phyloP scores from a whole-genome alignment of 2,113 vertebrate species.

The Micronisus gabar region DNA sequence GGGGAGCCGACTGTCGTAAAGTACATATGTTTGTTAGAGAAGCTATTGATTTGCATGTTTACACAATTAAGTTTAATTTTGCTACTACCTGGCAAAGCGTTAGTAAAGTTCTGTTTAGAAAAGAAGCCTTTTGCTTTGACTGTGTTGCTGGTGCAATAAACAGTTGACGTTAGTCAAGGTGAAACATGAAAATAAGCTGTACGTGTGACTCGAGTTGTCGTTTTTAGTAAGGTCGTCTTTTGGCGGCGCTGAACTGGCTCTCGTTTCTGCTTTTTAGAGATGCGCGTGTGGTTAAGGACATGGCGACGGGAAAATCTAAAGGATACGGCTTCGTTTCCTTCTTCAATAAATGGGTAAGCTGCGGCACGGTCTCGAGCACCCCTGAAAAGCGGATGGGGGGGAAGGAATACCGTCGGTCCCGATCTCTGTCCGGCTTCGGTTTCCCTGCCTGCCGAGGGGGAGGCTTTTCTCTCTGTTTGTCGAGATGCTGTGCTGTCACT shows the following conservation, averaged over 20 bases:
- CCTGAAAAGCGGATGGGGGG: too few species aligned
- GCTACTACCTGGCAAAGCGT: slow-evolving; percentile 36
- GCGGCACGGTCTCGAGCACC: accelerated
- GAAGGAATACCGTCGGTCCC: neutral
- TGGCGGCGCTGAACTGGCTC: slow-evolving; percentile 11
- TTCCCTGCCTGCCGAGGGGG: neutral
- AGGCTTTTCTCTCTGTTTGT: neutral
- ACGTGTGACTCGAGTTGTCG: slow-evolving; percentile 39
- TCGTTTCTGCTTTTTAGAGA: slow-evolving; percentile 80
- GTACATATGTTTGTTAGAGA: slow-evolving; percentile 30
- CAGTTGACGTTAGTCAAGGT: slow-evolving; percentile 54
- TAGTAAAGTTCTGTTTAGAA: slow-evolving; percentile 28
- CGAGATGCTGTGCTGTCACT: accelerated
- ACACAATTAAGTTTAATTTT: slow-evolving; percentile 48
- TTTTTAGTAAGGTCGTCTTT: neutral
- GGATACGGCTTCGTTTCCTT: slow-evolving; percentile 99
- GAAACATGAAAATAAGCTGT: slow-evolving; percentile 54
- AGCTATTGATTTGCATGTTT: slow-evolving; percentile 73
- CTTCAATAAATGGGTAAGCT: slow-evolving; percentile 97
- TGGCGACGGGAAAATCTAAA: slow-evolving; percentile 98
- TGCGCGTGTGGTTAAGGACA: slow-evolving; percentile 97
- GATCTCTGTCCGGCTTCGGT: accelerated
- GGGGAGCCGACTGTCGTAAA: slow-evolving; percentile 47
- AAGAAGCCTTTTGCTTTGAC: slow-evolving; percentile 53
- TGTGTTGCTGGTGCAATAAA: slow-evolving; percentile 46